Percentiles rank a stretch among this genome's conserved stretches.
Conservation (phyloP, 2,888 invertebrate species). For the Lamellibrachia columna region DNA sequence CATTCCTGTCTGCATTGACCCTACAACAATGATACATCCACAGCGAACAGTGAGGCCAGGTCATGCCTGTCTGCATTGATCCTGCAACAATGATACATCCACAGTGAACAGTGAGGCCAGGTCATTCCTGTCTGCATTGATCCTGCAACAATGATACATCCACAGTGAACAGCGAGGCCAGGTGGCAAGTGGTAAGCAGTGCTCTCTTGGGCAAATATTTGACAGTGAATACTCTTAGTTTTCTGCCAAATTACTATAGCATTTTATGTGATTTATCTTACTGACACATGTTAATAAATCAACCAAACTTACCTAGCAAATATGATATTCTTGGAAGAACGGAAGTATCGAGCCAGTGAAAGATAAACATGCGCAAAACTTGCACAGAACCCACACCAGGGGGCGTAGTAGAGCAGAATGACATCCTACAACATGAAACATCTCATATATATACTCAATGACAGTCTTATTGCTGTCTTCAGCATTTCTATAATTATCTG, state of each 20-base stretch:
- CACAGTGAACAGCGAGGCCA: too few species aligned
- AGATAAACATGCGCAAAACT: conserved; percentile 76
- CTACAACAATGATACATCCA: conserved; percentile 69
- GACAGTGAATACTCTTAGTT: too few species aligned
- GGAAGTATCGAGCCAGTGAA: conserved; percentile 74
- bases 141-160: too few species aligned
- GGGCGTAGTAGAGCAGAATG: conserved; percentile 52
- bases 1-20: conserved; percentile 84
- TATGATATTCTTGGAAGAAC: conserved; percentile 65
- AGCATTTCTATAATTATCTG: too few species aligned
- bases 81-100: conserved; percentile 45
- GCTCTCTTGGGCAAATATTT: too few species aligned
- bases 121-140: too few species aligned
- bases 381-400: conserved; percentile 81
- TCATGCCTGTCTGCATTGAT: conserved; percentile 87
- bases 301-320: conserved; percentile 36
- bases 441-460: not conserved
- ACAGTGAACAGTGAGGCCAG: too few species aligned
- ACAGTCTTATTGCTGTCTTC: too few species aligned
- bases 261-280: too few species aligned
- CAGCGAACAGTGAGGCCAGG: conserved; percentile 86
- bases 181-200: too few species aligned
- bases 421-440: conserved; percentile 39
- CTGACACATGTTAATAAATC: not conserved
- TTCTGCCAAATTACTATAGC: too few species aligned